A percentile compares a stretch with the other conserved stretches of the same genome.
phyloP scores from a whole-genome alignment of 2,113 vertebrate genomes.

The Verasper variegatus region DNA sequence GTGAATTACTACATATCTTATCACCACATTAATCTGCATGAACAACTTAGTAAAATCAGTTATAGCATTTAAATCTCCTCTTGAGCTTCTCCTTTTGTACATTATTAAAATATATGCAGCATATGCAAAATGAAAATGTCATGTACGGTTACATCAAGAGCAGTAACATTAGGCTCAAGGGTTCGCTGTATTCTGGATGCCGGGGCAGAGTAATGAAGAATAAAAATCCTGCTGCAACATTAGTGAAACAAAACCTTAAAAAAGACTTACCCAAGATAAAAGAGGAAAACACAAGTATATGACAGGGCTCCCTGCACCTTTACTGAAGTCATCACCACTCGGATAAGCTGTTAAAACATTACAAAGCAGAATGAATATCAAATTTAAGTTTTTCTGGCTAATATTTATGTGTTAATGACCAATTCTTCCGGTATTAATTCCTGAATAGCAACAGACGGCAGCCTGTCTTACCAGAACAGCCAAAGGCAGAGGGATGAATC shows the following conservation, averaged over 20 bases:
- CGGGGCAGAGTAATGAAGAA: neutral
- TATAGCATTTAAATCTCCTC: conserved; percentile 17
- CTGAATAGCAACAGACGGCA: conserved; percentile 12
- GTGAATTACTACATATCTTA: neutral
- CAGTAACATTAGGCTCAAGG: neutral
- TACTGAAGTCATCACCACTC: conserved; percentile 94
- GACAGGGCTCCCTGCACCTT: conserved; percentile 95
- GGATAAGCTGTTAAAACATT: conserved; percentile 87
- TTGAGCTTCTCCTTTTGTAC: neutral
- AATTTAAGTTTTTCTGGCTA: neutral
- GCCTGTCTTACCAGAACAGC: conserved; percentile 91
- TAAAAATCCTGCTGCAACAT: neutral
- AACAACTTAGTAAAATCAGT: neutral
- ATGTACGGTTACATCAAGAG: neutral
- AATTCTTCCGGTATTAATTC: conserved; percentile 1
- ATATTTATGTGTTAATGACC: neutral
- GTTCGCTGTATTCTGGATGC: neutral
- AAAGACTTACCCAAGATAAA: conserved; percentile 94
- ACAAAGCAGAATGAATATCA: neutral
- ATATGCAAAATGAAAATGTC: neutral
- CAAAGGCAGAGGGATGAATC: conserved; percentile 97
- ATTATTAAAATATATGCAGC: conserved; percentile 17
- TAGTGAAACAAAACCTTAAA: neutral
- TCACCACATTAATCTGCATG: neutral
- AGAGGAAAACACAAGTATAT: conserved; percentile 90